These are phyloP conservation scores for Tangara arthus DNA, from an alignment of 2,797 vertebrate species.

Conservation along the genomic window DNA sequence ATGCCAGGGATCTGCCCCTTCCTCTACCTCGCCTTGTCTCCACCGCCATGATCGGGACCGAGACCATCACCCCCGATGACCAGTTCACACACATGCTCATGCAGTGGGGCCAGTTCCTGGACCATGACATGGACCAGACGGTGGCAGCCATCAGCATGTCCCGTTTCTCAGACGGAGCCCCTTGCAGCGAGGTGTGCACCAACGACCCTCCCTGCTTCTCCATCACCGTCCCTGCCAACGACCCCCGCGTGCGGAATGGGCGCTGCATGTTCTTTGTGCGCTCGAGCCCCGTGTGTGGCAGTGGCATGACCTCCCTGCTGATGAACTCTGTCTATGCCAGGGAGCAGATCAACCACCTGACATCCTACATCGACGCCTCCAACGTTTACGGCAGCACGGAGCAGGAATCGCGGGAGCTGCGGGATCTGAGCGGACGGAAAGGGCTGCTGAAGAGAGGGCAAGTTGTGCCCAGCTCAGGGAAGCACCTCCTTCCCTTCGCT, in stretches of 20 bases:
- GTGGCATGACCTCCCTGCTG: constrained; percentile 74
- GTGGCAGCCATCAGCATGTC: constrained; percentile 77
- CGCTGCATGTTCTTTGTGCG: constrained; percentile 76
- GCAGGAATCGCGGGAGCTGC: constrained; percentile 59
- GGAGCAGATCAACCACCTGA: constrained; percentile 76
- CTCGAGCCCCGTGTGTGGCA: constrained; percentile 72
- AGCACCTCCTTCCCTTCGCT: constrained; percentile 69
- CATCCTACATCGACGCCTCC: constrained; percentile 71
- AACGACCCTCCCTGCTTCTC: constrained; percentile 73
- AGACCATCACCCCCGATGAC: constrained; percentile 67
- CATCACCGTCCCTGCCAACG: constrained; percentile 59
- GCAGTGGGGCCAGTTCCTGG: constrained; percentile 78
- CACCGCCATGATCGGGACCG: constrained; percentile 67
- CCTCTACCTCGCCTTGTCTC: constrained; percentile 73
- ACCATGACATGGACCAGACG: constrained; percentile 74
- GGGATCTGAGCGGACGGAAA: constrained; percentile 36
- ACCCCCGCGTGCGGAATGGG: constrained; percentile 63
- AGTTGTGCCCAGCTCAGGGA: constrained; percentile 47
- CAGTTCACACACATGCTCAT: constrained; percentile 76
- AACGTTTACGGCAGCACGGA: constrained; percentile 73
- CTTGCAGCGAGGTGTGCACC: constrained; percentile 72
- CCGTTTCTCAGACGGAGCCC: constrained; percentile 64
- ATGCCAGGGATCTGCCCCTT: constrained; percentile 65
- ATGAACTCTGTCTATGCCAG: constrained; percentile 73
- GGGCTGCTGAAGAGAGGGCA: constrained; percentile 65